These are phyloP conservation scores for Crambe crambe DNA, from an alignment of 37 sponge, comb jelly and placozoan species.

Conservation along the genomic window DNA sequence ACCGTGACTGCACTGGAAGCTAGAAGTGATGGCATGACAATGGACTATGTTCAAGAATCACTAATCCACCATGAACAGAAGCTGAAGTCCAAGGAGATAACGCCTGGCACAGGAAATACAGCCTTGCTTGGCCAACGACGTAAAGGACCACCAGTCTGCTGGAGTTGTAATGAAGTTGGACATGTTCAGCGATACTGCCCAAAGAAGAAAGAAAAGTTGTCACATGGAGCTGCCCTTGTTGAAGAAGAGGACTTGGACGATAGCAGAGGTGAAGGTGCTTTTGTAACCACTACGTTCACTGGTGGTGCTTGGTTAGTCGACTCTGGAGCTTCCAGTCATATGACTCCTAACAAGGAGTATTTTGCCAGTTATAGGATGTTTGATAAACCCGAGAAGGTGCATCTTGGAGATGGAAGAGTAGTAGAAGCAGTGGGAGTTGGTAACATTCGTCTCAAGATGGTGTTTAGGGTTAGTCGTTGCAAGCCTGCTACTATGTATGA, in stretches of 20 bases:
- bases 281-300: too few relatives aligned
- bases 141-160: constrained; percentile 7
- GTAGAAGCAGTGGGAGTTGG: constrained; percentile 43
- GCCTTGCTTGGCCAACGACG: constrained; percentile 14
- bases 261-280: background rate
- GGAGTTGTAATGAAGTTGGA: constrained; percentile 34
- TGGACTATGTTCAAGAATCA: constrained; percentile 43
- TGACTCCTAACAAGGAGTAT: constrained; percentile 21
- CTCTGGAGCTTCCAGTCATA: constrained; percentile 58
- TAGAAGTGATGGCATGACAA: constrained; percentile 32
- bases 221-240: background rate
- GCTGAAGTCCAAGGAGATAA: background rate
- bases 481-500: constrained; percentile 14
- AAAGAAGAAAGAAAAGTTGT: background rate
- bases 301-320: constrained; percentile 40
- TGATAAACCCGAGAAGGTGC: constrained; percentile 43
- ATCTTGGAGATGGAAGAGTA: constrained; percentile 50
- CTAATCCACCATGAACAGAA: constrained; percentile 49
- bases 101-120: background rate
- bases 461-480: constrained; percentile 32
- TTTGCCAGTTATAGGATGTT: constrained; percentile 35
- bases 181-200: constrained; percentile 49
- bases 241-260: background rate
- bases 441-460: constrained; percentile 26
- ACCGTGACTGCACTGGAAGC: constrained; percentile 55